Conservation (phyloP, 2,113 vertebrate species). For the Sakesphorus luctuosus region DNA sequence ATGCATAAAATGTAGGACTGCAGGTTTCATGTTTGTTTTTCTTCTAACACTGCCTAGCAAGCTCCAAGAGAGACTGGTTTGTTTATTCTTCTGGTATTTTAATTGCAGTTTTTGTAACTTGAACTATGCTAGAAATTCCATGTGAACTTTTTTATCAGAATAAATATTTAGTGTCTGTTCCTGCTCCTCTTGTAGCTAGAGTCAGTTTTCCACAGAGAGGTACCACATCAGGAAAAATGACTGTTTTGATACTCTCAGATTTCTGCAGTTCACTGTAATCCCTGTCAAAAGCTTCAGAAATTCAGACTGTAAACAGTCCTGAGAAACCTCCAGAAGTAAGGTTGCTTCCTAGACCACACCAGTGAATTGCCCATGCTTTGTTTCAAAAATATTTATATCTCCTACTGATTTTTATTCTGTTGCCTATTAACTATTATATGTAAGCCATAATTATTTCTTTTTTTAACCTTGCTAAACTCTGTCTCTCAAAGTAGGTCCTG, state of each 20-base stretch:
- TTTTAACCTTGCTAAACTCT: not conserved
- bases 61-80: slow-evolving; percentile 17
- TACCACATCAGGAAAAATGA: not conserved
- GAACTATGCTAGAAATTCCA: slow-evolving; percentile 50
- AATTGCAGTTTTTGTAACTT: slow-evolving; percentile 53
- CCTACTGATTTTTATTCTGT: not conserved
- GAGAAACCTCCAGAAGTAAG: not conserved
- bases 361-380: not conserved
- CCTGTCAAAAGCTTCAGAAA: slow-evolving; percentile 12
- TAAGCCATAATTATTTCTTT: not conserved
- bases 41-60: slow-evolving; percentile 12
- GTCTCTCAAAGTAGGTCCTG: not conserved
- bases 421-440: not conserved
- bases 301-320: not conserved
- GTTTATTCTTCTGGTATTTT: slow-evolving; percentile 66
- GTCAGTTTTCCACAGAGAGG: not conserved
- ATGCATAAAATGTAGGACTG: not conserved
- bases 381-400: not conserved
- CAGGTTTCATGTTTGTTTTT: slow-evolving; percentile 38
- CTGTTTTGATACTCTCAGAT: not conserved
- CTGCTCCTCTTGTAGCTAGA: not conserved
- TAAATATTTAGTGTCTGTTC: slow-evolving; percentile 53
- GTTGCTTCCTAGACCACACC: not conserved
- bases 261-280: not conserved
- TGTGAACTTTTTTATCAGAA: slow-evolving; percentile 46